phyloP scores from a whole-genome alignment of 2,113 vertebrate genomes.

The Nycticebus coucang region DNA sequence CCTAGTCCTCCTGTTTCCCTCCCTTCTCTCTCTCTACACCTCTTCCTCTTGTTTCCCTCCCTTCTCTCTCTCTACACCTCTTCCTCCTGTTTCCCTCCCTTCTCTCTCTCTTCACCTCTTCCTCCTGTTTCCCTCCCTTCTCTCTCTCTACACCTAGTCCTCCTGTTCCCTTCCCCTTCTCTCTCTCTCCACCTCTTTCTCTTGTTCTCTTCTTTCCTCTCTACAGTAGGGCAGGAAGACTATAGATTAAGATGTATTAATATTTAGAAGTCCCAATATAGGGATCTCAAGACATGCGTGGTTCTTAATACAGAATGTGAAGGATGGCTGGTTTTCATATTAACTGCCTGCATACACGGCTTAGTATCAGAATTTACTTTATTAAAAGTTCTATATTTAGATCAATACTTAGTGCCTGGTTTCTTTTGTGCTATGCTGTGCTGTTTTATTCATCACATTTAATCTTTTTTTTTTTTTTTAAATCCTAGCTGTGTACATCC shows the following conservation, averaged over 20 bases:
- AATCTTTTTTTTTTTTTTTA: no score
- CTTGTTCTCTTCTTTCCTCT: no score
- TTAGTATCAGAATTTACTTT: neutral
- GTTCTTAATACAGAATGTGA: neutral
- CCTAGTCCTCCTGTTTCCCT: no score
- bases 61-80: no score
- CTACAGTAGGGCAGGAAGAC: neutral
- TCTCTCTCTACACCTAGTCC: no score
- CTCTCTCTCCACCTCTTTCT: no score
- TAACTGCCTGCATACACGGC: neutral
- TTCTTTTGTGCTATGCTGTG: neutral
- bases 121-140: no score
- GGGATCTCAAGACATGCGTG: neutral
- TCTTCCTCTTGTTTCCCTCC: no score
- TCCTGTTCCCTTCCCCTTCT: neutral
- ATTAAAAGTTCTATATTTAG: neutral
- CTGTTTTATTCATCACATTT: neutral
- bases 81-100: no score
- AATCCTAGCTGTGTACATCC: no score
- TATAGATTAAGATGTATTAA: neutral
- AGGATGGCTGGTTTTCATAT: neutral
- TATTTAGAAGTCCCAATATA: neutral
- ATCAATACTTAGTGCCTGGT: neutral
- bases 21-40: no score
- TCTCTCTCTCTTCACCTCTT: neutral